Evolutionary conservation across 1,140 invertebrate species (phyloP).

Genomic region (Eriocheir sinensis): DNA sequence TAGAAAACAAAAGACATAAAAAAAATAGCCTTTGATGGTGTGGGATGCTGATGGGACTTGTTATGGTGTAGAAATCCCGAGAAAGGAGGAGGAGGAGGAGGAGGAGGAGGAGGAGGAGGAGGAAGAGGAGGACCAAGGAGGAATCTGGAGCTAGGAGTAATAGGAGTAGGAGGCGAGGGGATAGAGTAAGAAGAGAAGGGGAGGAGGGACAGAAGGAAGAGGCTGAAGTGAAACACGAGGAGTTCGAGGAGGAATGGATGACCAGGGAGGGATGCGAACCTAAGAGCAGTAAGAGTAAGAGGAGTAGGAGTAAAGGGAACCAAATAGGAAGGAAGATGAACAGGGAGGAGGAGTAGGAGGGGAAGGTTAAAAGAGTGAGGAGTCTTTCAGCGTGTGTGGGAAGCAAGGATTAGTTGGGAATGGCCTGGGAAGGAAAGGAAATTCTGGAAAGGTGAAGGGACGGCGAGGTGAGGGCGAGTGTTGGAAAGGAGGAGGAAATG

Average conservation of each 20-base stretch:
- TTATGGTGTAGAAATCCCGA: background rate
- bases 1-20: too few relatives aligned
- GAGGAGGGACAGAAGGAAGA: background rate
- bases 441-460: background rate
- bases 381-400: background rate
- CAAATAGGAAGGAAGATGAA: too few relatives aligned
- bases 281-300: too few relatives aligned
- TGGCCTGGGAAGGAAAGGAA: conserved; percentile 1
- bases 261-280: too few relatives aligned
- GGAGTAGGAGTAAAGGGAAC: too few relatives aligned
- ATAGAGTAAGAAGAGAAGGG: background rate
- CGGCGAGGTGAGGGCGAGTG: background rate
- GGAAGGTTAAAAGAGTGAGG: conserved; percentile 8
- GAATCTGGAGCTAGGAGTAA: too few relatives aligned
- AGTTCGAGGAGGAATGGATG: too few relatives aligned
- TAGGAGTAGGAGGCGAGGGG: background rate
- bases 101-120: background rate
- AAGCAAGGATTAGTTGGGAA: background rate
- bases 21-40: background rate
- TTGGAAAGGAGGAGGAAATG: background rate
- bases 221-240: too few relatives aligned
- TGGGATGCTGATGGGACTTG: background rate
- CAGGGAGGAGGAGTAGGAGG: background rate
- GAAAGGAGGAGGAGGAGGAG: background rate
- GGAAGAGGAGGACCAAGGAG: too few relatives aligned